phyloP scores from a whole-genome alignment of 1,140 invertebrate species.

The Capitella teleta region DNA sequence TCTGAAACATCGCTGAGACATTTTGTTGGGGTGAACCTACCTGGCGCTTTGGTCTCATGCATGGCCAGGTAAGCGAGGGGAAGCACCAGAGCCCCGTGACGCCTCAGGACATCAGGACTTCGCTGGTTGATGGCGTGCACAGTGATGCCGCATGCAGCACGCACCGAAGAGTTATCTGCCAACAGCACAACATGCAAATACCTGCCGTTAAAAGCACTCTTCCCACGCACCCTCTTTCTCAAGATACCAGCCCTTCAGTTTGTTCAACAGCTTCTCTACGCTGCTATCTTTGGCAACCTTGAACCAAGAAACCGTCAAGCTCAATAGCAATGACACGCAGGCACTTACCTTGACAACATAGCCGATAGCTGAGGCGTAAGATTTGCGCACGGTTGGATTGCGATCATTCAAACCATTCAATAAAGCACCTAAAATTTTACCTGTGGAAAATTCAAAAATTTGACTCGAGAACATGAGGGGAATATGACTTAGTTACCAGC shows the following conservation, averaged over 20 bases:
- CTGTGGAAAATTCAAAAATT: slow-evolving; percentile 29
- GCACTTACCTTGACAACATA: slow-evolving; percentile 54
- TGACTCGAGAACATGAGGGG: too few relatives aligned
- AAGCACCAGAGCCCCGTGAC: slow-evolving; percentile 63
- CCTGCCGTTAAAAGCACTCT: too few relatives aligned
- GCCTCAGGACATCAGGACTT: slow-evolving; percentile 69
- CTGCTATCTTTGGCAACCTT: slow-evolving; percentile 75
- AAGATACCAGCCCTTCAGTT: slow-evolving; percentile 66
- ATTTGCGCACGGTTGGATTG: slow-evolving; percentile 68
- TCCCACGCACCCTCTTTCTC: slow-evolving; percentile 51
- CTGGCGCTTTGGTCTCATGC: slow-evolving; percentile 51
- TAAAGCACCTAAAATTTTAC: slow-evolving; percentile 66
- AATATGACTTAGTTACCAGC: slow-evolving; percentile 48
- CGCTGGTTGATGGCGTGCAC: slow-evolving; percentile 70
- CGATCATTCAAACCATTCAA: slow-evolving; percentile 70
- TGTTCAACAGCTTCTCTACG: slow-evolving; percentile 71
- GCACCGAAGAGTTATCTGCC: slow-evolving; percentile 25
- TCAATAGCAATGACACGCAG: neutral
- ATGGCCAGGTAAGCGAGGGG: slow-evolving; percentile 80
- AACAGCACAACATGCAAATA: neutral
- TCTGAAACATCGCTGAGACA: neutral
- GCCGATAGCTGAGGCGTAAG: slow-evolving; percentile 69
- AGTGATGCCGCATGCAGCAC: slow-evolving; percentile 65
- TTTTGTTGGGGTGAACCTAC: slow-evolving; percentile 21
- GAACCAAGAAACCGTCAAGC: neutral